phyloP scores from a whole-genome alignment of 2,888 invertebrate genomes.

The Scrobipalpa costella region DNA sequence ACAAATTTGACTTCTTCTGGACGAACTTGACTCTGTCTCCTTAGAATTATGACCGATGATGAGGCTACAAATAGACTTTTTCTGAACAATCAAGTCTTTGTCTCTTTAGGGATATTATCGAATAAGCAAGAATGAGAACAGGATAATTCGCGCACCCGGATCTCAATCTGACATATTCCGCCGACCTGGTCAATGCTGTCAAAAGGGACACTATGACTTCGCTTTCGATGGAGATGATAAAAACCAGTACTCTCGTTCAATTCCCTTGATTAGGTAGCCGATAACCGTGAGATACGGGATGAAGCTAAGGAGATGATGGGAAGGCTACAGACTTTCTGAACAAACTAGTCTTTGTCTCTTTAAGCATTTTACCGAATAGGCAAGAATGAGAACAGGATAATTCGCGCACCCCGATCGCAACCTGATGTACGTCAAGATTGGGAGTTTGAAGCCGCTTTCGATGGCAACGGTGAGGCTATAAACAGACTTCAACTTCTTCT shows the following conservation, averaged over 20 bases:
- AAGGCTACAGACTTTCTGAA: too few species aligned
- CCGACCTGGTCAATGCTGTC: slow-evolving; percentile 87
- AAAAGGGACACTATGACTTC: slow-evolving; percentile 81
- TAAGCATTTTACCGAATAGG: too few species aligned
- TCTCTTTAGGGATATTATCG: too few species aligned
- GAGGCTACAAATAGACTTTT: slow-evolving; percentile 91
- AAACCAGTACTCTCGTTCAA: too few species aligned
- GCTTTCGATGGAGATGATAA: slow-evolving; percentile 99
- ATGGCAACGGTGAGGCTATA: background rate
- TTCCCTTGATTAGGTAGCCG: too few species aligned
- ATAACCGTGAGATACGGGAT: too few species aligned
- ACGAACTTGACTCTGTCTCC: too few species aligned
- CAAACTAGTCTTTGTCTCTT: too few species aligned
- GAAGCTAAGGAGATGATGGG: too few species aligned
- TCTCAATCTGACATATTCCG: slow-evolving; percentile 96
- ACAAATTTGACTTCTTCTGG: slow-evolving; percentile 99
- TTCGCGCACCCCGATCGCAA: slow-evolving; percentile 97
- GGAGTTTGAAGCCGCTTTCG: slow-evolving; percentile 96
- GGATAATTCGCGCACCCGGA: slow-evolving; percentile 89
- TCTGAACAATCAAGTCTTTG: slow-evolving; percentile 76
- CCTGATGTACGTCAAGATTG: slow-evolving; percentile 88
- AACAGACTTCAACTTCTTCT: too few species aligned
- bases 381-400: slow-evolving; percentile 87
- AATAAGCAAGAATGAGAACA: too few species aligned
- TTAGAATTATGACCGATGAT: too few species aligned